Conservation (phyloP, 2,888 invertebrate species). For the Parelbella ahira region DNA sequence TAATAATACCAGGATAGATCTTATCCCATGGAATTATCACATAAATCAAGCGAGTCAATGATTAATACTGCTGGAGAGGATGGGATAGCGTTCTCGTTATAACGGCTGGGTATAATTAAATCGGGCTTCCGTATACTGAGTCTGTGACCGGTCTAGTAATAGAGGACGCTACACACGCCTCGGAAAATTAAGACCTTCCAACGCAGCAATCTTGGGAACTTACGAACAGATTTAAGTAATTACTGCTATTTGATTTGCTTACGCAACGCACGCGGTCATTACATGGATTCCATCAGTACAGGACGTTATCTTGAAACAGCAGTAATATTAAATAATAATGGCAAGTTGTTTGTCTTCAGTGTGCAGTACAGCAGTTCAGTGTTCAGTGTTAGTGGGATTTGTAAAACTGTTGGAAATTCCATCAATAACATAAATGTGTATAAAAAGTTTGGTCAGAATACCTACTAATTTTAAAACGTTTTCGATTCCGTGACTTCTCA, state of each 20-base stretch:
- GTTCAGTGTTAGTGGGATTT: too few species aligned
- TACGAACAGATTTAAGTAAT: slow-evolving; percentile 21
- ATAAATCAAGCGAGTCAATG: slow-evolving; percentile 70
- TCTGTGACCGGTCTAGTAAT: slow-evolving; percentile 27
- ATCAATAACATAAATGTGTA: too few species aligned
- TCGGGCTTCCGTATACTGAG: slow-evolving; percentile 64
- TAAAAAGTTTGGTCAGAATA: too few species aligned
- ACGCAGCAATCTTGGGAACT: slow-evolving; percentile 18
- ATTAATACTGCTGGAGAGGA: slow-evolving; percentile 65
- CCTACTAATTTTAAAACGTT: too few species aligned
- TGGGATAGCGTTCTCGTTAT: slow-evolving; percentile 64
- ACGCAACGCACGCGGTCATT: background rate
- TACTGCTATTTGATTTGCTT: slow-evolving; percentile 21
- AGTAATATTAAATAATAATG: too few species aligned
- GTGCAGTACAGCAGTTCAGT: too few species aligned
- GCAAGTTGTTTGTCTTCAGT: too few species aligned
- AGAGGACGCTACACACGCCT: slow-evolving; percentile 10
- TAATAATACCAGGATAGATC: slow-evolving; percentile 55
- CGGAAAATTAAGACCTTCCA: slow-evolving; percentile 24
- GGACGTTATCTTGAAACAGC: too few species aligned
- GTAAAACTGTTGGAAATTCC: too few species aligned
- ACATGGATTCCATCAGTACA: too few species aligned
- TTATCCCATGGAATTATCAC: slow-evolving; percentile 65
- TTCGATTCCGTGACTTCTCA: too few species aligned
- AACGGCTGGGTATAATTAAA: slow-evolving; percentile 75